Evolutionary conservation across 2,888 invertebrate genomes (phyloP), one percentile per base, ranked within the genome.

Genomic region (Beris chalybata): DNA sequence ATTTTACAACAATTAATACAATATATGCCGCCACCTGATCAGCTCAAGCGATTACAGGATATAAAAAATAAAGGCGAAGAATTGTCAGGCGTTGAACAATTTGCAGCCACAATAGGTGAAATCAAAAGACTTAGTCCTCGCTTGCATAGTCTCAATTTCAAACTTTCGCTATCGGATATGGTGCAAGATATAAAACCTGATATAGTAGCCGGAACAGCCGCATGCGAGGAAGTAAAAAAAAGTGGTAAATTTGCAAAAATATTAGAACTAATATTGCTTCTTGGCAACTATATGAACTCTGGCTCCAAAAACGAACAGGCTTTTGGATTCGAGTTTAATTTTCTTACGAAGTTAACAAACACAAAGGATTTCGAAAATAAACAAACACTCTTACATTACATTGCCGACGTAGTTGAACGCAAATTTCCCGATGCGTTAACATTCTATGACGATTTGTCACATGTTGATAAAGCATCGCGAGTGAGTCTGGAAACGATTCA

Each of bases 251-350:
- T 99, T 79, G 90, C 92, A 1, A 90, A 89, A 77, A 89, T 99
- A 58, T 81, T 99, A 12, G 94, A 97, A 78, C 82, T 98, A 0
- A 87, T 98, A 68, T 83, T 99, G 0, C 80, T 97, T 11, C 83
- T 97, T 29, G 98, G 98, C 4, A 99, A 99, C 81, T 96, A 93
- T 76, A 94, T 99, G 93, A 98, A 98, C 80, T 89, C 94, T 0
- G 97, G 97, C 0, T 93, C 95, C 6, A 90, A 90, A 75, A 96
- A 97, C 76, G 96, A 92, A 1, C 93, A 92, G 71, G 95, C 97
- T 0, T 92, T 93, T 74, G 99, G 96, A 1, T 99, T 98, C 79
- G 97, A 99, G 81, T 94, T 99, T 74, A 95, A 91, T 77, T 97
- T 93, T 77, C 84, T 99, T 9, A 92, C 97, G 0, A 97, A 98